Conservation (phyloP, 2,888 invertebrate species). For the Epinotia demarniana region DNA sequence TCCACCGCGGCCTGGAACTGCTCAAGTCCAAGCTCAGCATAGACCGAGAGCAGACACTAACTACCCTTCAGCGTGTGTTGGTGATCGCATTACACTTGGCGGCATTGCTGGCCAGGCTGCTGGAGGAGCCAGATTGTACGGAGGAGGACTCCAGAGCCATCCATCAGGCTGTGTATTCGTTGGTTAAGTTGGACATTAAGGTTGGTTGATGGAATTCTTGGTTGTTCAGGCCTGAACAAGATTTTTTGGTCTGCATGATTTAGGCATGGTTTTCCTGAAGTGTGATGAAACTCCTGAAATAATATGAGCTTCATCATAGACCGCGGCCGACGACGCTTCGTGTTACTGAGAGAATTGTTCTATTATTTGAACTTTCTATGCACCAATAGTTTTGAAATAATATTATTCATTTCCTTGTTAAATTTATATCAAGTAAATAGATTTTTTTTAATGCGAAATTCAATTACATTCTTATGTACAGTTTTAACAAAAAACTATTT, state of each 20-base stretch:
- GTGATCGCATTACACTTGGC: conserved; percentile 94
- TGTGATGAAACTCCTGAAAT: no score
- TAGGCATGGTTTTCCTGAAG: no score
- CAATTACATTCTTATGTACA: no score
- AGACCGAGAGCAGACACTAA: conserved; percentile 88
- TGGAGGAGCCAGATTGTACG: conserved; percentile 83
- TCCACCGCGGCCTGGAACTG: conserved; percentile 87
- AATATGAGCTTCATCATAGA: no score
- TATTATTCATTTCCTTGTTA: no score
- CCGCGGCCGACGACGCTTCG: no score
- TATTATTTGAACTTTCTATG: no score
- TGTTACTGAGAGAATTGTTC: no score
- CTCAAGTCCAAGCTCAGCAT: conserved; percentile 85
- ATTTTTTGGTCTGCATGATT: neutral
- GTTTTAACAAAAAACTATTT: no score
- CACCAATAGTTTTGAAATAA: no score
- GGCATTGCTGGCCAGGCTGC: conserved; percentile 88
- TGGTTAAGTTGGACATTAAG: conserved; percentile 90
- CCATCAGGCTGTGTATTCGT: conserved; percentile 89
- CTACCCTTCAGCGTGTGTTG: conserved; percentile 92
- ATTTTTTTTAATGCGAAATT: no score
- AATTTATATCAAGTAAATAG: no score
- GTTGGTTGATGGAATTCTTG: conserved; percentile 58
- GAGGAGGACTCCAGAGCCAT: conserved; percentile 84
- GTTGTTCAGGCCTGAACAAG: neutral